phyloP scores from a whole-genome alignment of 2,797 vertebrate genomes.

The Avahi laniger region DNA sequence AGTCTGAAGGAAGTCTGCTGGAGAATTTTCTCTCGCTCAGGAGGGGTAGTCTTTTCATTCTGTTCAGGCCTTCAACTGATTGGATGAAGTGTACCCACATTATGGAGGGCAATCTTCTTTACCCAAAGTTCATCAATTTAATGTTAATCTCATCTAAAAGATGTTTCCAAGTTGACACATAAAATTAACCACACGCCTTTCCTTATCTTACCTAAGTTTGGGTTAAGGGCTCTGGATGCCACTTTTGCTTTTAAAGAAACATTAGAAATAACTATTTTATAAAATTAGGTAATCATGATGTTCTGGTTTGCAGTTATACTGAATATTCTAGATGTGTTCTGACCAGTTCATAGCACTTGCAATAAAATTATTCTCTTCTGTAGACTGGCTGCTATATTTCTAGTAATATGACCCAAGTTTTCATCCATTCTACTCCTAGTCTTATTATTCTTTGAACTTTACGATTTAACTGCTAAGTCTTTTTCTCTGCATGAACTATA shows the following conservation, averaged over 20 bases:
- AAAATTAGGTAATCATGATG: neutral
- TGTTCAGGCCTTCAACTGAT: neutral
- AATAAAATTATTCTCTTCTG: neutral
- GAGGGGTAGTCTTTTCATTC: neutral
- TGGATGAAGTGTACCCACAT: neutral
- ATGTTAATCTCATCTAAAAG: neutral
- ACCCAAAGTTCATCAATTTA: neutral
- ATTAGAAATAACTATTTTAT: neutral
- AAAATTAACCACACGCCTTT: neutral
- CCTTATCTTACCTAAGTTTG: neutral
- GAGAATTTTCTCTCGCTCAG: neutral
- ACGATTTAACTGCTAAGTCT: neutral
- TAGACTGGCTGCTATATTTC: neutral
- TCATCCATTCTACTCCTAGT: neutral
- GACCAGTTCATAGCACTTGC: neutral
- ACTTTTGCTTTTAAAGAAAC: conserved; percentile 3
- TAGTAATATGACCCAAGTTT: neutral
- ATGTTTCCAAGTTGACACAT: neutral
- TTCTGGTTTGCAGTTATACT: neutral
- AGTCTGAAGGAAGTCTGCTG: neutral
- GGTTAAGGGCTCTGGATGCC: neutral
- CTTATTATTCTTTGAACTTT: neutral
- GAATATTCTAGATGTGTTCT: neutral
- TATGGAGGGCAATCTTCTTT: neutral
- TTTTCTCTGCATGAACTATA: neutral